Evolutionary conservation across 2,888 invertebrate species (phyloP).

Genomic region (Lasioglossum morio): DNA sequence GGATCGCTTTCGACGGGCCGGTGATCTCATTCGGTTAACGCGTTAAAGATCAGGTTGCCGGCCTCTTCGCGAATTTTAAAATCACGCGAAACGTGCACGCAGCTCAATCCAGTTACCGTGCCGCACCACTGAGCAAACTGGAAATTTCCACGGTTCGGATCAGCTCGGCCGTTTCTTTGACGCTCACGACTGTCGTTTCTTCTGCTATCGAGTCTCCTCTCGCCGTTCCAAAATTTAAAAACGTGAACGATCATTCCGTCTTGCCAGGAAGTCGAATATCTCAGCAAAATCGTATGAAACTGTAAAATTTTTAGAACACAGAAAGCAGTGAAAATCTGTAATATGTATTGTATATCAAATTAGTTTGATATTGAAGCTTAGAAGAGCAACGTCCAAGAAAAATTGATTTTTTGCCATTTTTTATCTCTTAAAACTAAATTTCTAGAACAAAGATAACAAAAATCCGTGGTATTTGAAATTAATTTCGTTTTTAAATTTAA

Average conservation of each 20-base stretch:
- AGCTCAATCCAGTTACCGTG: conserved; percentile 68
- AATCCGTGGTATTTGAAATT: neutral
- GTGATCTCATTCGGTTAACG: conserved; percentile 59
- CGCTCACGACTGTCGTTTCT: neutral
- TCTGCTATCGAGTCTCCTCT: neutral
- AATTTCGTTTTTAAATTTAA: neutral
- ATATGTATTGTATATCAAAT: too few relatives aligned
- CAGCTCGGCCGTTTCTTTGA: conserved; percentile 22
- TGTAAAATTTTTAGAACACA: too few relatives aligned
- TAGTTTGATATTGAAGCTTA: too few relatives aligned
- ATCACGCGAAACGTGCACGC: conserved; percentile 50
- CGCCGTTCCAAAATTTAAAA: neutral
- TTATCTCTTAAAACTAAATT: too few relatives aligned
- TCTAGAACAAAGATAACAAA: neutral
- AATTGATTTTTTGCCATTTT: too few relatives aligned
- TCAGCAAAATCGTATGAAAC: too few relatives aligned
- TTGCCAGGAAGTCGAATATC: too few relatives aligned
- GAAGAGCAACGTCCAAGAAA: too few relatives aligned
- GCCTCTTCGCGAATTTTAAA: conserved; percentile 59
- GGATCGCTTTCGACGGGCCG: conserved; percentile 21
- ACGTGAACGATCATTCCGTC: neutral
- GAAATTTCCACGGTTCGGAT: conserved; percentile 70
- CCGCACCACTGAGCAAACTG: conserved; percentile 70
- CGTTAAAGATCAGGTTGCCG: conserved; percentile 48
- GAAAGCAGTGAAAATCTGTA: too few relatives aligned